These are phyloP conservation scores for Kryphioiulus occultus DNA, from an alignment of 2,888 invertebrate genomes.

Conservation along the genomic window DNA sequence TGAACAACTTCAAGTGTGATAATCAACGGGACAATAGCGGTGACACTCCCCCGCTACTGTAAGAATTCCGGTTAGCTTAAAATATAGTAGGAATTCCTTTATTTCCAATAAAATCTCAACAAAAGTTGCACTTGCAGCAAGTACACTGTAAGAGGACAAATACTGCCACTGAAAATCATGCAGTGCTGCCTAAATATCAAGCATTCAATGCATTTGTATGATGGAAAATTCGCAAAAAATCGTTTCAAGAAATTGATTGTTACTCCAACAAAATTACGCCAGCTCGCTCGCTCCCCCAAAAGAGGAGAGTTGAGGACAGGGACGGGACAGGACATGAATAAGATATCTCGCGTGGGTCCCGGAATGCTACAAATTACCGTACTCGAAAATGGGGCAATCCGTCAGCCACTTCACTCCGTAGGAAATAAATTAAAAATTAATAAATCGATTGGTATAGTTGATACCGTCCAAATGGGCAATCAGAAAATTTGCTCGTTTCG, in stretches of 20 bases:
- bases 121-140: neutral
- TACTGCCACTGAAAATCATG: neutral
- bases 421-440: neutral
- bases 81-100: slow-evolving; percentile 5
- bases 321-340: too few relatives aligned
- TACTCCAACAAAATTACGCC: neutral
- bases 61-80: too few relatives aligned
- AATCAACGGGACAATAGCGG: too few relatives aligned
- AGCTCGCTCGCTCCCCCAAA: neutral
- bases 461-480: neutral
- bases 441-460: neutral
- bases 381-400: neutral
- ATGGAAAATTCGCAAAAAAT: neutral
- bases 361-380: neutral
- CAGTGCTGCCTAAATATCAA: slow-evolving; percentile 5
- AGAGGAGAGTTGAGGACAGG: neutral
- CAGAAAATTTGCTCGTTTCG: neutral
- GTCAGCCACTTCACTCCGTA: neutral
- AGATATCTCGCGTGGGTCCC: too few relatives aligned
- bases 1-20: too few relatives aligned
- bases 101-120: slow-evolving; percentile 5
- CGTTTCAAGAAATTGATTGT: neutral
- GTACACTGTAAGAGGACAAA: neutral
- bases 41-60: too few relatives aligned
- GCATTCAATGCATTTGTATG: neutral